Evolutionary conservation across 1,140 invertebrate species (phyloP), one percentile per base, ranked within the genome.

Genomic region (Drosophila lini): DNA sequence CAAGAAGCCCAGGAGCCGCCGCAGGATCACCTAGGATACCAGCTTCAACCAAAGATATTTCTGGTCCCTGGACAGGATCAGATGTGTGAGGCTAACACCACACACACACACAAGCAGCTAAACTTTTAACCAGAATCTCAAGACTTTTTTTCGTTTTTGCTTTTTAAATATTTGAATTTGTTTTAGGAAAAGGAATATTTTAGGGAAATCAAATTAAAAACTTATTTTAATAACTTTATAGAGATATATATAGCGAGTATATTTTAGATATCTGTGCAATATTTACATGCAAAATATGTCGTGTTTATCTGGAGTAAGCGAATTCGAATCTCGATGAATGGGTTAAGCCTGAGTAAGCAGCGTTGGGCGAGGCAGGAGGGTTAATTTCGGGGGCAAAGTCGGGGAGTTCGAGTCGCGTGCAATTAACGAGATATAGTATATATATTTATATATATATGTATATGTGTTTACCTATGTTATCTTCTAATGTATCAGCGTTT

Each of bases 91-190:
- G 59, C 59, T 34, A 45, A 52, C 42, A 58, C 38, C 61, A 64
- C 58, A 48, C 45, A 80, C 47, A 80, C 52, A 52, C 59, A 63
- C 41, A 73, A 34, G 57, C 61, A 68, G 25, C 68, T 69, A 78
- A 52, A 68, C 73, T 74, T 55, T 84, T 89, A 75, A 89, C 48
- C 67, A 83, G 84, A 88, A 88, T 88, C 84, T 88, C 84, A 84
- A 88, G 84, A 88, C 84, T 88, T 88, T 63, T 32, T 52, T 61
- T 75, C 22, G 22, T 25, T 5, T 28, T 78, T 60, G 32, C 34
- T 60, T 79, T 80, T 83, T 74, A 62, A 50, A 42, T 22, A n/a
- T 71, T 71, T 69, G 44, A 45, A 71, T 71, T 71, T 50, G 25
- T 47, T 47, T 68, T 48, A 69, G 64, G 40, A 74, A 61, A 48